Conservation (phyloP, 2,888 invertebrate genomes). For the Scrobipalpa costella region DNA sequence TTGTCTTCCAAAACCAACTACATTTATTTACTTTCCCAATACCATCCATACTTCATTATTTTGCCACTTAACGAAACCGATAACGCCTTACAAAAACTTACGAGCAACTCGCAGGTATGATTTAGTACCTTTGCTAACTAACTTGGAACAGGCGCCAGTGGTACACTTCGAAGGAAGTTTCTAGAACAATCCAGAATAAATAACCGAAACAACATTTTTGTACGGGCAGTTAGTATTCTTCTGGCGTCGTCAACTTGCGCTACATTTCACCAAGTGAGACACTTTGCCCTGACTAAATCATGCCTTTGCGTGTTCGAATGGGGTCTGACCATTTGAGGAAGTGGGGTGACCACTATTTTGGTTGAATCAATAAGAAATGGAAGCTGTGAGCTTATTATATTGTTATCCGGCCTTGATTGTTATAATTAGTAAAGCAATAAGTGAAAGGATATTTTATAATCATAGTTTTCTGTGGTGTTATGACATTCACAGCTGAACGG, state of each 20-base stretch:
- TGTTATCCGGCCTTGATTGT: too few relatives aligned
- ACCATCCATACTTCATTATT: background rate
- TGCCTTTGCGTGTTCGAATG: slow-evolving; percentile 40
- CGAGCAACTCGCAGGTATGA: slow-evolving; percentile 26
- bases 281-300: slow-evolving; percentile 63
- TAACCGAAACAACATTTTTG: slow-evolving; percentile 64
- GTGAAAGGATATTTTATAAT: too few relatives aligned
- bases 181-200: slow-evolving; percentile 45
- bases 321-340: slow-evolving; percentile 32
- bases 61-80: background rate
- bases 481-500: too few relatives aligned
- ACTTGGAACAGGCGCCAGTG: slow-evolving; percentile 15
- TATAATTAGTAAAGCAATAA: too few relatives aligned
- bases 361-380: too few relatives aligned
- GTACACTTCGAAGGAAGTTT: slow-evolving; percentile 23
- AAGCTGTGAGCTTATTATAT: too few relatives aligned
- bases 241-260: slow-evolving; percentile 54
- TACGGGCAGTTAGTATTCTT: slow-evolving; percentile 56
- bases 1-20: too few relatives aligned
- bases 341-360: slow-evolving; percentile 30
- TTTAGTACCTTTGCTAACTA: slow-evolving; percentile 19
- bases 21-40: too few relatives aligned
- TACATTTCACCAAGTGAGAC: slow-evolving; percentile 65
- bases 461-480: too few relatives aligned
- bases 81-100: slow-evolving; percentile 14